Conservation (phyloP, 1,140 invertebrate genomes). For the Drosophila kikkawai region DNA sequence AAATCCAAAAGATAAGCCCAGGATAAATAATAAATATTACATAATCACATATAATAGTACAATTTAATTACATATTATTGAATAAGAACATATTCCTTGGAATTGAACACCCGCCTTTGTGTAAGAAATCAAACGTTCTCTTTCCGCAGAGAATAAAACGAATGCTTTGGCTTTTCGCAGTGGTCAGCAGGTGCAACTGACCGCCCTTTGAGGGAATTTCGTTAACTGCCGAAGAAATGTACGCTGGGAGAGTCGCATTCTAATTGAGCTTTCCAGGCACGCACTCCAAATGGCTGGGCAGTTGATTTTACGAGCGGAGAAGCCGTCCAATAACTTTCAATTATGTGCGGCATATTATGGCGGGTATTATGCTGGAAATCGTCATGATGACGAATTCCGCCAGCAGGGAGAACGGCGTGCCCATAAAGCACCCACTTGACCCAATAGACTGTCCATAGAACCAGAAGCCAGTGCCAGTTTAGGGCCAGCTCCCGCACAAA, state of each 20-base stretch:
- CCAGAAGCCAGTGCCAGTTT: slow-evolving; percentile 31
- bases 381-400: slow-evolving; percentile 42
- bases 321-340: slow-evolving; percentile 83
- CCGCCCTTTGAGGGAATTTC: slow-evolving; percentile 3
- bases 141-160: not conserved
- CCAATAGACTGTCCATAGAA: slow-evolving; percentile 47
- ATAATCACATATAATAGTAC: not conserved
- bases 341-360: slow-evolving; percentile 61
- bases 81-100: not conserved
- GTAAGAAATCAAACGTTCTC: slow-evolving; percentile 6
- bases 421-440: slow-evolving; percentile 60
- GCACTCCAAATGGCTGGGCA: slow-evolving; percentile 51
- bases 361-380: slow-evolving; percentile 52
- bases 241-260: slow-evolving; percentile 41
- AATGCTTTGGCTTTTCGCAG: not conserved
- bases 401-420: slow-evolving; percentile 36
- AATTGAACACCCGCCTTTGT: not conserved
- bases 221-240: slow-evolving; percentile 30
- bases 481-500: slow-evolving; percentile 3
- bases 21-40: not conserved
- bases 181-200: slow-evolving; percentile 38
- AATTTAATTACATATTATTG: not conserved
- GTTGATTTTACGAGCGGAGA: slow-evolving; percentile 66
- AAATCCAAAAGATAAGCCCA: no score
- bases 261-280: slow-evolving; percentile 70